Percentiles rank a stretch among this genome's conserved stretches.
Conservation (phyloP, 2,113 vertebrate genomes). For the Ceyx melanurus region DNA sequence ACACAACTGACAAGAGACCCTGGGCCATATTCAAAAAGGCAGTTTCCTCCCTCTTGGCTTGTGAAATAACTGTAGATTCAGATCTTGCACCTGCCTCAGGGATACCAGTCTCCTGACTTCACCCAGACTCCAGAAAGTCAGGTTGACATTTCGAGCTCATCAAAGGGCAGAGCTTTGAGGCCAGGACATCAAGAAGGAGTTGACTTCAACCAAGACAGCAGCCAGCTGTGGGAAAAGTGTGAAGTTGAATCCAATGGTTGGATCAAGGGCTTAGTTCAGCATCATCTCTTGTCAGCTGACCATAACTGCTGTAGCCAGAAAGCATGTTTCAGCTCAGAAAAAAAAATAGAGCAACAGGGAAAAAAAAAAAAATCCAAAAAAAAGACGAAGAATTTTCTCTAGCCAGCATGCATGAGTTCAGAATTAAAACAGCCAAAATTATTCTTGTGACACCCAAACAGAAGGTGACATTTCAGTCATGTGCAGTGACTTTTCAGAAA, state of each 20-base stretch:
- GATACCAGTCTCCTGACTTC: neutral
- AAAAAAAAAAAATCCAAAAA: neutral
- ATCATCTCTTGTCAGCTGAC: neutral
- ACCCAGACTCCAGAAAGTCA: neutral
- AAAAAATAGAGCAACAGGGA: neutral
- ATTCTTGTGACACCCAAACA: neutral
- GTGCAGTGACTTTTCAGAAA: conserved; percentile 51
- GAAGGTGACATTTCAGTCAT: neutral
- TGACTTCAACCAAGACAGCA: neutral
- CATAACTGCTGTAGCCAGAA: neutral
- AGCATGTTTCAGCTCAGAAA: neutral
- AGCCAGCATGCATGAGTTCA: neutral
- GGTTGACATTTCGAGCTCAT: neutral
- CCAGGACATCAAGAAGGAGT: neutral
- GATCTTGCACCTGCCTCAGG: neutral
- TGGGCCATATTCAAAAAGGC: neutral
- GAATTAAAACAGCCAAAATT: neutral
- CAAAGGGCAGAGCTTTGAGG: neutral
- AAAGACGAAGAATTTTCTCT: neutral
- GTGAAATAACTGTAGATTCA: neutral
- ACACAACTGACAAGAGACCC: neutral
- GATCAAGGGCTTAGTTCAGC: conserved; percentile 4
- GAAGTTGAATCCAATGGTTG: neutral
- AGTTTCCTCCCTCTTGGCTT: neutral
- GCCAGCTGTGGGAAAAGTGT: neutral